Base-by-base conservation (phyloP, 35 echinoderm and acorn worm species). In the Holothuria glaberrima region DNA sequence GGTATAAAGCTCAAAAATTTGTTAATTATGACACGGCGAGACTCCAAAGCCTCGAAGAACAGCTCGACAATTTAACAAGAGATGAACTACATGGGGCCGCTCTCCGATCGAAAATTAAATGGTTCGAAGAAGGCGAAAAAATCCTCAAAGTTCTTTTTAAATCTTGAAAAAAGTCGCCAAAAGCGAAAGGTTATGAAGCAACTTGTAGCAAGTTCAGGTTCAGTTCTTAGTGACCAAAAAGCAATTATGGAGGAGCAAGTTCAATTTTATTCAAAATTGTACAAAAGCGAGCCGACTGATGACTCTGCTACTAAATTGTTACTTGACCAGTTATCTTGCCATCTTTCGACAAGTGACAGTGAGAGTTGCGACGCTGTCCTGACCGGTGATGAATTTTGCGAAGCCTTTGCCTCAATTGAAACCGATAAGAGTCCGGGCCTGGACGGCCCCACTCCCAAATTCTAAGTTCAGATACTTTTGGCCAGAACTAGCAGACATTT, bases 71-170 rank as follows among this genome's bases (percentile, higher is more conserved):
- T 30, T 26, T 14, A 4, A 6, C 30, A 3, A 3, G 6, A 28
- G 2, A 28, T 17, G 68, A 71, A 30, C 16, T 74, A 19, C 17
- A 41, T 2, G 87, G 87, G 29, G 87, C 87, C 21, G 50, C 70
- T 12, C 19, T 89, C 14, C 32, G 50, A 28, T 48, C 87, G 2
- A 89, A 59, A 59, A 74, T 89, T 13, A 32, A 89, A 48, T 89
- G 87, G 87, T 89, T 61, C 22, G 87, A 76, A 58, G 87, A 89
- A 21, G 87, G 87, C 4, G 87, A 89, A 33, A 46, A 54, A 54
- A 5, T 68, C 64, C 0, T 14, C 64, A n/a, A 68, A 65, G 6
- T 68, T 48, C 25, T 88, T 88, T 21, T 54, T 88, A 26, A 48
- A 52, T 17, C 35, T 86, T 1, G 82, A 86, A 64, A 86, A 62